Evolutionary conservation across 1,140 invertebrate genomes (phyloP).

Genomic region (Asbolus verrucosus): DNA sequence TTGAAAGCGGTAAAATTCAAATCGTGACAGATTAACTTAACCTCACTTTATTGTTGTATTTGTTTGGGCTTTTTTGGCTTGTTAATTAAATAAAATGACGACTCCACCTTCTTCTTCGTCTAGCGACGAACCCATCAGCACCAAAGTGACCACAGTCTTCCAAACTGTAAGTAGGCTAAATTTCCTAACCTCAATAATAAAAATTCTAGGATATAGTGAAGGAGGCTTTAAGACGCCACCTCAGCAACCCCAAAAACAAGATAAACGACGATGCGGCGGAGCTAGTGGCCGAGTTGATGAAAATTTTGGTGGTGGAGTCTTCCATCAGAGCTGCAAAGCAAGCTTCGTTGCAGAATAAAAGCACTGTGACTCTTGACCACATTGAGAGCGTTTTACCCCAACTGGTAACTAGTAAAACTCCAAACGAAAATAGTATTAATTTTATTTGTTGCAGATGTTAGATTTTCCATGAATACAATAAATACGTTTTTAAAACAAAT

Average conservation of each 20-base stretch:
- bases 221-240: slow-evolving; percentile 61
- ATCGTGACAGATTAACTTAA: too few relatives aligned
- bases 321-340: slow-evolving; percentile 66
- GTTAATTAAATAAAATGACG: too few relatives aligned
- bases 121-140: too few relatives aligned
- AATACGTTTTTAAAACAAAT: slow-evolving; percentile 70
- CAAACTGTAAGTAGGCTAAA: neutral
- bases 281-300: slow-evolving; percentile 66
- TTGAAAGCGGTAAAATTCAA: too few relatives aligned
- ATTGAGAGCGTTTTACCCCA: slow-evolving; percentile 58
- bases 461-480: slow-evolving; percentile 51
- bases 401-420: slow-evolving; percentile 50
- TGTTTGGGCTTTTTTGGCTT: too few relatives aligned
- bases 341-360: slow-evolving; percentile 64
- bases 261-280: slow-evolving; percentile 61
- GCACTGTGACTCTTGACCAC: slow-evolving; percentile 52
- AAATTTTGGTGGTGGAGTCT: slow-evolving; percentile 67
- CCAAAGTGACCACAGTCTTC: neutral
- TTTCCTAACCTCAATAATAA: too few relatives aligned
- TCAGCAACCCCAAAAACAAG: slow-evolving; percentile 63
- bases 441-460: slow-evolving; percentile 55
- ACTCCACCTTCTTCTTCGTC: too few relatives aligned
- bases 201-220: slow-evolving; percentile 61
- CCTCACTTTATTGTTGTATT: too few relatives aligned
- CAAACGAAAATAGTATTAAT: slow-evolving; percentile 30